Conservation (phyloP, 2,888 invertebrate species). For the Diaphora mendica region DNA sequence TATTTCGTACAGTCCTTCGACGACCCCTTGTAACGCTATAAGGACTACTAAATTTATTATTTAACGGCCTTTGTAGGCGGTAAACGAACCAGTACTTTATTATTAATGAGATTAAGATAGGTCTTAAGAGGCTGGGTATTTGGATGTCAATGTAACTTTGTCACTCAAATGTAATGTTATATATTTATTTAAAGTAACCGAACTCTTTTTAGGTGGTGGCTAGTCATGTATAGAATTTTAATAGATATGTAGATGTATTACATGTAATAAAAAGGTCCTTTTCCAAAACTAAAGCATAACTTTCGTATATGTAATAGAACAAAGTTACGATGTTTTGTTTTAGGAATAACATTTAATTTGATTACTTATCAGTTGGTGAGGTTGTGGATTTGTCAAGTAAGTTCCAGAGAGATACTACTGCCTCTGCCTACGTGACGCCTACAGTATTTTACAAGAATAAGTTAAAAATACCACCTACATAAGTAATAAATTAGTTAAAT, state of each 20-base stretch:
- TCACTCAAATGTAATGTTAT: constrained; percentile 44
- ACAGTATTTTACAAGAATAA: too few species aligned
- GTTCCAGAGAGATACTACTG: too few species aligned
- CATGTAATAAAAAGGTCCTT: too few species aligned
- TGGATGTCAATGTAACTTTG: constrained; percentile 29
- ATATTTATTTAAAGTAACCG: constrained; percentile 23
- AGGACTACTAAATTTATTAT: constrained; percentile 48
- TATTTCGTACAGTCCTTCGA: constrained; percentile 24
- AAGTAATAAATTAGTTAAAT: not conserved
- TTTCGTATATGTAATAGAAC: too few species aligned
- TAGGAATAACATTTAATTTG: too few species aligned
- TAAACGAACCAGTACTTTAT: constrained; percentile 49
- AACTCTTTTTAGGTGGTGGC: not conserved
- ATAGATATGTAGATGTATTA: too few species aligned
- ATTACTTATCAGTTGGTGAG: too few species aligned
- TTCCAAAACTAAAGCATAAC: too few species aligned
- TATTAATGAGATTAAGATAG: constrained; percentile 54
- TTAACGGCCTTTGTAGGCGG: constrained; percentile 47
- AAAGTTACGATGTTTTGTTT: too few species aligned
- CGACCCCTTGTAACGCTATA: constrained; percentile 35
- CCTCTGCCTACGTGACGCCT: too few species aligned
- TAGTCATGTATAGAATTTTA: not conserved
- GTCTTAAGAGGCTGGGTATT: constrained; percentile 40
- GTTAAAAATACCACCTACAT: too few species aligned
- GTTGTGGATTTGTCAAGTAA: too few species aligned